Evolutionary conservation across 2,888 invertebrate species (phyloP), one percentile per base, ranked within the genome.

Genomic region (Labia minor): DNA sequence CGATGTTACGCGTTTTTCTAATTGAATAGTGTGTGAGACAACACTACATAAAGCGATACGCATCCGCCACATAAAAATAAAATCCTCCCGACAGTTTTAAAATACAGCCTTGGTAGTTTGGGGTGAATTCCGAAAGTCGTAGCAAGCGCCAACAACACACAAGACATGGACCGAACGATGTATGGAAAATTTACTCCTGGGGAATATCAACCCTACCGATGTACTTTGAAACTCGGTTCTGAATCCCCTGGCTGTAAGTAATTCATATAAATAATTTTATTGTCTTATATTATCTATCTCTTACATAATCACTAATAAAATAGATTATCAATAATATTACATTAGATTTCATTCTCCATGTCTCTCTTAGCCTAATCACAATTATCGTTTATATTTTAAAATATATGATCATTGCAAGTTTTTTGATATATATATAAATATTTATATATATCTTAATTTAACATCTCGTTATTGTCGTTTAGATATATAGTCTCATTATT

Each of bases 101-200:
- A 21, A 63, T 20, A 21, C 21, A n/a, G 18, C 33, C 16, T 61
- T 61, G 65, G 21, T 18, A 10, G 19, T 19, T 65, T 33, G 18
- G n/a, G n/a, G 65, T 61, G 61, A 2, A 16, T 19, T 19, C 37
- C 61, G 18, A 65, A 8, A 6, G 20, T 37, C 19, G 6, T 10
- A 33, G 26, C 49, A 4, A 49, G 3, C 49, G 49, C 49, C 49
- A 49, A 49, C 19, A n/a, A 33, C 16, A 26, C 19, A 21, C 18
- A 16, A 26, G 19, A 21, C 74, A 91, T 92, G 92, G 92, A 92
- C 84, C 85, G 92, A 77, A 89, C 90, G 77, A 92, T 91, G 90
- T 92, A 92, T 78, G 92, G 92, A 72, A 91, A 91, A 81, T 84
- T 90, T 76, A 85, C 86, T 77, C 91, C 90, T 66, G 90, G 90